These are phyloP conservation scores for Daptonema setosum DNA, from an alignment of 2,888 invertebrate species.

Conservation along the genomic window DNA sequence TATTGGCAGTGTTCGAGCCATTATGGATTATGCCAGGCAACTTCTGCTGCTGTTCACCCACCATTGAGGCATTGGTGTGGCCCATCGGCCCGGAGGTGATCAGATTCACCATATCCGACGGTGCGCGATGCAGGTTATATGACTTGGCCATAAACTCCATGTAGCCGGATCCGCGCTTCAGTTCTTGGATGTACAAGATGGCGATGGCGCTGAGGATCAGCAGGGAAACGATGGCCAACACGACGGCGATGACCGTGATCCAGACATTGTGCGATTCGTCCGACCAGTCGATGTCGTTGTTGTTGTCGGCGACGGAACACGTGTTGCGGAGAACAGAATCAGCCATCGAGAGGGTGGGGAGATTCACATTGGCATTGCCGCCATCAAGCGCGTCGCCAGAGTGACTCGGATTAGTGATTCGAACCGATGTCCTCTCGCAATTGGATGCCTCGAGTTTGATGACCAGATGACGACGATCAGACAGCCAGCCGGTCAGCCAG, in stretches of 20 bases:
- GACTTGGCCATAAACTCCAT: neutral
- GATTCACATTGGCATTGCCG: no score
- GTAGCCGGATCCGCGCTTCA: constrained; percentile 4
- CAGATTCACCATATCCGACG: constrained; percentile 5
- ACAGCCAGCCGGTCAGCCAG: constrained; percentile 22
- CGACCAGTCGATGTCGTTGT: neutral
- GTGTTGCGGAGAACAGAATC: no score
- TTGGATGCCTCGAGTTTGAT: neutral
- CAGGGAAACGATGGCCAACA: constrained; percentile 18
- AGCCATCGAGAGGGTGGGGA: no score
- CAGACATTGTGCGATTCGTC: constrained; percentile 12
- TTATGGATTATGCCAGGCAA: no score
- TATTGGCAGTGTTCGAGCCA: no score
- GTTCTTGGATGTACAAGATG: constrained; percentile 19
- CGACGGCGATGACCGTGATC: constrained; percentile 20
- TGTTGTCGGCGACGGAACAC: neutral
- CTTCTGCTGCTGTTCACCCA: no score
- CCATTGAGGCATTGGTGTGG: no score
- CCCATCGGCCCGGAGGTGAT: no score
- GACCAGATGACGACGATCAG: constrained; percentile 12
- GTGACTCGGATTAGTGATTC: no score
- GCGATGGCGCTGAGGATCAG: constrained; percentile 18
- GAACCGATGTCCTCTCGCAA: no score
- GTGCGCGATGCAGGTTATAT: neutral
- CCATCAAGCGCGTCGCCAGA: no score